Percentiles rank a stretch among this genome's conserved stretches.
Conservation (phyloP, 1,140 invertebrate genomes). For the Amphibalanus amphitrite region DNA sequence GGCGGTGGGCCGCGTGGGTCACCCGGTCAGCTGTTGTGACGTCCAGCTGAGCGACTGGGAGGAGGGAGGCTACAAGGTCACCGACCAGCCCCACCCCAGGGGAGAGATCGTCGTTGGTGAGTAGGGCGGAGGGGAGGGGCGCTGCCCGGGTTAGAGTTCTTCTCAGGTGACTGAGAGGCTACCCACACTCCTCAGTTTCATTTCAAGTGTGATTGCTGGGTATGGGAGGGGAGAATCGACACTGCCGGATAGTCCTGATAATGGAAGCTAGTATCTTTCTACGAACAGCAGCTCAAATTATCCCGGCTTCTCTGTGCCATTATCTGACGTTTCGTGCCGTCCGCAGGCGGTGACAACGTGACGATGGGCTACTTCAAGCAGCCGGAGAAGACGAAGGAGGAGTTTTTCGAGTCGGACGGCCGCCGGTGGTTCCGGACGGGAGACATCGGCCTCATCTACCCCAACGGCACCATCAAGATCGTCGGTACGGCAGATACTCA, state of each 20-base stretch:
- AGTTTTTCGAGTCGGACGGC: slow-evolving; percentile 67
- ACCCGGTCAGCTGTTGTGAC: slow-evolving; percentile 20
- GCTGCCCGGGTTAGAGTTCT: no score
- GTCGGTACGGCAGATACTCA: slow-evolving; percentile 79
- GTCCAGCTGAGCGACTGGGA: slow-evolving; percentile 25
- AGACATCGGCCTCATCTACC: slow-evolving; percentile 84
- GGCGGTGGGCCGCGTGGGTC: slow-evolving; percentile 21
- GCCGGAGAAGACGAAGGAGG: slow-evolving; percentile 69
- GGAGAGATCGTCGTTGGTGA: slow-evolving; percentile 21
- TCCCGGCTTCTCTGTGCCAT: no score
- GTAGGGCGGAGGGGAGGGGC: no score
- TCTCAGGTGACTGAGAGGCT: no score
- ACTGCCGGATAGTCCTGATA: no score
- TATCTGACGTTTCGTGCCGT: no score
- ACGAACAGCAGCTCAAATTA: no score
- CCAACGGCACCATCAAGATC: slow-evolving; percentile 86
- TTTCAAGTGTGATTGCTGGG: no score
- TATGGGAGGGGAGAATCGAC: no score
- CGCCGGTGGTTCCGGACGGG: slow-evolving; percentile 85
- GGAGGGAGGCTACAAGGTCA: slow-evolving; percentile 23
- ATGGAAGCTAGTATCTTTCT: no score
- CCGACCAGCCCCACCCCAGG: slow-evolving; percentile 20
- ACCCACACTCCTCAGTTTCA: no score
- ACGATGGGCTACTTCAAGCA: slow-evolving; percentile 89
- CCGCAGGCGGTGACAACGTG: slow-evolving; percentile 61